Evolutionary conservation across 1,140 invertebrate species (phyloP).

Genomic region (Nymphalis io): DNA sequence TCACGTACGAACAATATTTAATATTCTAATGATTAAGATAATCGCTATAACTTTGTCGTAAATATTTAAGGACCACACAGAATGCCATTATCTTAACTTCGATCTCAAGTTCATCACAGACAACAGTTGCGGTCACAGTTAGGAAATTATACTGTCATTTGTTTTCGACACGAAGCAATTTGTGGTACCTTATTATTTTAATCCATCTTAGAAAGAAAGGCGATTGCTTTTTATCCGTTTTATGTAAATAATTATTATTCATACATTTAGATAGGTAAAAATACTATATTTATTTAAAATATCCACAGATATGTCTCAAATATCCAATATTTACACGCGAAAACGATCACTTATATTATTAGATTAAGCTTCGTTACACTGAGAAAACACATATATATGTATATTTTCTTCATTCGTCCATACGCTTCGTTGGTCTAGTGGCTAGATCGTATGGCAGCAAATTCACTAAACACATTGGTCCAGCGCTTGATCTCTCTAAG

Average conservation of each 20-base stretch:
- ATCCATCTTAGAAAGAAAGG: background rate
- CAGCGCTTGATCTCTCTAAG: no score
- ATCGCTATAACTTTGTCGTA: background rate
- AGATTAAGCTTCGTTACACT: no score
- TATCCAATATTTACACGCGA: no score
- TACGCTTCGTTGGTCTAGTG: no score
- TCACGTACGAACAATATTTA: background rate
- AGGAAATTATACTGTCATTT: background rate
- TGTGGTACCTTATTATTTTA: background rate
- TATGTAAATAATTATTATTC: no score
- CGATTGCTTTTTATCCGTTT: background rate
- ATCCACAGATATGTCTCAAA: no score
- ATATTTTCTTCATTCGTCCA: no score
- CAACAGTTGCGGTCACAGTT: background rate
- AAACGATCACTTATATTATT: no score
- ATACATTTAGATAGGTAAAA: no score
- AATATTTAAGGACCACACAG: background rate
- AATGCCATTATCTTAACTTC: background rate
- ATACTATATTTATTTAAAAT: no score
- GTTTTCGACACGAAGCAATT: conserved; percentile 2
- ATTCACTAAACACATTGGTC: no score
- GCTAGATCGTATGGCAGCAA: no score
- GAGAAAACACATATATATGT: background rate
- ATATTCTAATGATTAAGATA: conserved; percentile 2
- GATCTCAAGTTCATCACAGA: conserved; percentile 3